Evolutionary conservation across 1,140 invertebrate species (phyloP), one percentile per base, ranked within the genome.

Genomic region (Drosophila sucinea): DNA sequence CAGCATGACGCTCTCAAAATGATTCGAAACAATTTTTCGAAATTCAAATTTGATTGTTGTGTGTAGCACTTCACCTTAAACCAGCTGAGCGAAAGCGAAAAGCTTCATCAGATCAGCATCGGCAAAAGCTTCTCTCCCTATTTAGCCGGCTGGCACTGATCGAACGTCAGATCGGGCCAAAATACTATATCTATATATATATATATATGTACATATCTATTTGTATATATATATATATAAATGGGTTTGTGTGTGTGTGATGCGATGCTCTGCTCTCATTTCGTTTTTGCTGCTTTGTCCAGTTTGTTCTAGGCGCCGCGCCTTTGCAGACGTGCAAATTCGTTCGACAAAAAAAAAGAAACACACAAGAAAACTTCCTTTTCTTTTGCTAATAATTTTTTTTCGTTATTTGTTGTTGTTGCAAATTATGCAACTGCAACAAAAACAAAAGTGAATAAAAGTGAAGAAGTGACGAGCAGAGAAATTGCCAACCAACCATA

Each of bases 1-100:
- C 82, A 72, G 76, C 82, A 57, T 79, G 82, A 65, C 67, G 71
- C 67, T 70, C 65, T 70, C 25, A 33, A 27, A 47, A 41, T 4
- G 29, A 58, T 62, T 66, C 73, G 56, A 30, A 62, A 64, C 56
- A 38, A 38, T 38, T 38, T 11, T 38, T 38, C 4, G 55, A 41
- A 41, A 44, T 67, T 65, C 35, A 11, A 38, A 38, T 38, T 38
- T 38, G 8, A 38, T 38, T 38, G 35, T 38, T 38, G 8, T 17
- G 10, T 8, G 10, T 35, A 35, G 33, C 33, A 38, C 35, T 11
- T 38, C 10, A 38, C 35, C 35, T 62, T 75, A 83, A 77, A 51
- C 44, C 84, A 87, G 83, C 83, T 87, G 84, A 87, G 69, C 77
- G 67, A 41, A 25, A 38, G 35, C 2, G 10, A 73, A 79, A 86